Percentiles rank a stretch among this genome's conserved stretches.
phyloP scores from a whole-genome alignment of 2,797 vertebrate genomes.

The Lepidocolaptes lacrymiger region DNA sequence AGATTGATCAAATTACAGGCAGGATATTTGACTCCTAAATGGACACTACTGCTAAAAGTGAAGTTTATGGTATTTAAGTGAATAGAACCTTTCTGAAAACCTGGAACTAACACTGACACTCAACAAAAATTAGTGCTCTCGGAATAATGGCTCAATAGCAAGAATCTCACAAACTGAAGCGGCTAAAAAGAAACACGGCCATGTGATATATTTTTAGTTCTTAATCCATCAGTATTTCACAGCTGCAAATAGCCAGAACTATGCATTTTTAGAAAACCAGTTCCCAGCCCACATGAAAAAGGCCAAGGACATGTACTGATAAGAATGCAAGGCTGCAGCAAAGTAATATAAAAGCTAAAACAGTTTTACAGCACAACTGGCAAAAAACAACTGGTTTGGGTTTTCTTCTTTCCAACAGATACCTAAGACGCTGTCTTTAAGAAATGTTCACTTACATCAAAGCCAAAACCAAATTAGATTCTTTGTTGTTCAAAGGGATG shows the following conservation, averaged over 20 bases:
- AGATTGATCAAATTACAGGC: background rate
- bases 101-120: background rate
- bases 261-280: slow-evolving; percentile 60
- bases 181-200: slow-evolving; percentile 40
- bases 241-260: slow-evolving; percentile 63
- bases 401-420: background rate
- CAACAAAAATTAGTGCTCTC: background rate
- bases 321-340: slow-evolving; percentile 21
- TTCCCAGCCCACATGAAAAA: slow-evolving; percentile 48
- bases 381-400: background rate
- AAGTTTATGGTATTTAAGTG: background rate
- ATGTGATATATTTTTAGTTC: slow-evolving; percentile 55
- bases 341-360: background rate
- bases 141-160: background rate
- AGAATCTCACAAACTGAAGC: background rate
- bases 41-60: background rate
- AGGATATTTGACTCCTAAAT: background rate
- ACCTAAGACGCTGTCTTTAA: background rate
- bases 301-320: slow-evolving; percentile 35
- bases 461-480: background rate
- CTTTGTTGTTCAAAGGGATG: background rate
- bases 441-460: background rate
- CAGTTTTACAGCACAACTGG: background rate
- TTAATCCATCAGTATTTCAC: slow-evolving; percentile 63
- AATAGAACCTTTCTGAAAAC: background rate